Evolutionary conservation across 2,113 vertebrate species (phyloP).

Genomic region (Polypterus senegalus): DNA sequence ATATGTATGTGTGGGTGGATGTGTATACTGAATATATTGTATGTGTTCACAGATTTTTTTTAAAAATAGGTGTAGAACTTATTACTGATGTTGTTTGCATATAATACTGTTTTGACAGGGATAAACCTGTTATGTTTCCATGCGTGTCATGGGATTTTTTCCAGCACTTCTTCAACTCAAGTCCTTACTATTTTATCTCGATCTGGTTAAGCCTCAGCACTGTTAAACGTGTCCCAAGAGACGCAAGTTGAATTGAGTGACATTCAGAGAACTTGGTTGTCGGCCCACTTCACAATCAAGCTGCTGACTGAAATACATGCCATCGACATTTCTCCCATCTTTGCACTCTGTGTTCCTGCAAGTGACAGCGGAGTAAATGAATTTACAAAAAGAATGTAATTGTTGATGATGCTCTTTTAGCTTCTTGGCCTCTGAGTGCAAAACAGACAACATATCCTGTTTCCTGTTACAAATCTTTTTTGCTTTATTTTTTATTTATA

Average conservation of each 20-base stretch:
- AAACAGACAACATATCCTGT: background rate
- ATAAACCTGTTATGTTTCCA: slow-evolving; percentile 6
- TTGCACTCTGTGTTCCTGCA: background rate
- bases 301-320: slow-evolving; percentile 1
- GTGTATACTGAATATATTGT: too few species aligned
- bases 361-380: background rate
- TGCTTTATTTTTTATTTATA: background rate
- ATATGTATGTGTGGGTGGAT: too few species aligned
- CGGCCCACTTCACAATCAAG: slow-evolving; percentile 9
- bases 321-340: background rate
- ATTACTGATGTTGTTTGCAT: too few species aligned
- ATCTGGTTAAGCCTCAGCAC: slow-evolving; percentile 5
- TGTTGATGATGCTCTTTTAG: background rate
- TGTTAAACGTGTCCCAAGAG: slow-evolving; percentile 2
- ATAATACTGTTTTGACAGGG: slow-evolving; percentile 7
- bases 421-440: background rate
- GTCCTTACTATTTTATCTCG: background rate
- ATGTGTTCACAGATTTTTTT: too few species aligned
- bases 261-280: slow-evolving; percentile 6
- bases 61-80: too few species aligned
- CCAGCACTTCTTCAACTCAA: background rate
- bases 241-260: slow-evolving; percentile 5
- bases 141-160: slow-evolving; percentile 11
- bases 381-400: background rate
- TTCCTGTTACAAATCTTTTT: background rate